These are phyloP conservation scores for Antennarius striatus DNA, from an alignment of 2,113 vertebrate species.

Conservation along the genomic window DNA sequence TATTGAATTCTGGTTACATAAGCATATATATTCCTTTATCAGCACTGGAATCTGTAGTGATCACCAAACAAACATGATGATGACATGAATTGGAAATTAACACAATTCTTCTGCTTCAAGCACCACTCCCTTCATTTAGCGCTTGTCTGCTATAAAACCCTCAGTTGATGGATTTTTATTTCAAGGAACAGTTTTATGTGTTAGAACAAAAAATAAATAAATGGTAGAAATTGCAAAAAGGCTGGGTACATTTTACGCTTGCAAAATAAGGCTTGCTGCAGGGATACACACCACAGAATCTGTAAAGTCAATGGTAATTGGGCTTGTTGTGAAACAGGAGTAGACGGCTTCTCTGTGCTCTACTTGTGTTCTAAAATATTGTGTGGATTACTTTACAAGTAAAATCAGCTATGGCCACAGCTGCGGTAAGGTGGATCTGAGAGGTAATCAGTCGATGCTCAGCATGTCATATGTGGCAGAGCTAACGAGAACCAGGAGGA, in stretches of 20 bases:
- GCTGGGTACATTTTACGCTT: too few species aligned
- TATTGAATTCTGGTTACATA: constrained; percentile 20
- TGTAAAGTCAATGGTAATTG: not conserved
- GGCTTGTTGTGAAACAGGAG: not conserved
- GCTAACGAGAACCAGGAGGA: constrained; percentile 61
- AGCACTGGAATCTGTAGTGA: constrained; percentile 4
- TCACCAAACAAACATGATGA: constrained; percentile 24
- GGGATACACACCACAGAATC: not conserved
- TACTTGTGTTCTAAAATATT: constrained; percentile 8
- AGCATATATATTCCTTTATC: not conserved
- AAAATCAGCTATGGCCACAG: constrained; percentile 28
- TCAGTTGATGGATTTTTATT: constrained; percentile 20
- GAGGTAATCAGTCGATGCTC: constrained; percentile 28
- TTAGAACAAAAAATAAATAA: not conserved
- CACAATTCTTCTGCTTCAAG: constrained; percentile 5
- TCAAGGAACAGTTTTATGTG: constrained; percentile 4
- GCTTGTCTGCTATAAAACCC: constrained; percentile 11
- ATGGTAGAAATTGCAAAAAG: too few species aligned
- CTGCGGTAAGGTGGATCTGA: constrained; percentile 28
- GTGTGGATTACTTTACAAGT: constrained; percentile 23
- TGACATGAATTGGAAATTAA: constrained; percentile 26
- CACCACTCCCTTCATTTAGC: constrained; percentile 6
- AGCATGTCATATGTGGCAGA: constrained; percentile 42
- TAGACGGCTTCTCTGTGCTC: not conserved
- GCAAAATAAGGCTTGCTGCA: too few species aligned